phyloP scores from a whole-genome alignment of 2,797 vertebrate species.

The Mormyrus hasselquistii region DNA sequence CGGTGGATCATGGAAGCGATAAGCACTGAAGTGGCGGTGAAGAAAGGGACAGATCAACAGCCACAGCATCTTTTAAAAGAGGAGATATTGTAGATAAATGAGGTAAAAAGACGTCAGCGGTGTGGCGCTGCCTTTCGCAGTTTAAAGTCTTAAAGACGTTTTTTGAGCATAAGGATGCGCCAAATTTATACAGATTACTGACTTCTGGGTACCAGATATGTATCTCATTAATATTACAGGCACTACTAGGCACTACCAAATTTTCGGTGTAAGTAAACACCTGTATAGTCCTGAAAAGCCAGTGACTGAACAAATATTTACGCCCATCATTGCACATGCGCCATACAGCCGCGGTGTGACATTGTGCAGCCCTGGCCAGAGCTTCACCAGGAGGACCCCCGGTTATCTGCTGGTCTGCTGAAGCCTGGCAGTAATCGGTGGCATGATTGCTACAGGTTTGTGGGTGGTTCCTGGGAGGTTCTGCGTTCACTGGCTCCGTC shows the following conservation, averaged over 20 bases:
- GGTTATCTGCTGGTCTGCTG: neutral
- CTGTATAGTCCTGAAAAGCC: neutral
- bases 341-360: neutral
- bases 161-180: neutral
- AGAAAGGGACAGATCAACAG: neutral
- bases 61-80: neutral
- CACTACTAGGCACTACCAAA: neutral
- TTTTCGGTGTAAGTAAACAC: neutral
- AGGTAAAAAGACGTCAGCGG: too few relatives aligned
- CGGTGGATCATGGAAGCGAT: neutral
- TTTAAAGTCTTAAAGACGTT: neutral
- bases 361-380: neutral
- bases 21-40: neutral
- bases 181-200: neutral
- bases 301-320: neutral
- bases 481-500: neutral
- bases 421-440: neutral
- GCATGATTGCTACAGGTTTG: neutral
- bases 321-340: neutral
- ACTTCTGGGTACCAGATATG: neutral
- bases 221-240: neutral
- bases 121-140: neutral
- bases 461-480: neutral
- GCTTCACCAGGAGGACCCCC: neutral
- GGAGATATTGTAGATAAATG: too few relatives aligned